A percentile compares a stretch with the other conserved stretches of the same genome.
These are phyloP conservation scores for Sprattus sprattus DNA, from an alignment of 2,113 vertebrate genomes.

Conservation along the genomic window DNA sequence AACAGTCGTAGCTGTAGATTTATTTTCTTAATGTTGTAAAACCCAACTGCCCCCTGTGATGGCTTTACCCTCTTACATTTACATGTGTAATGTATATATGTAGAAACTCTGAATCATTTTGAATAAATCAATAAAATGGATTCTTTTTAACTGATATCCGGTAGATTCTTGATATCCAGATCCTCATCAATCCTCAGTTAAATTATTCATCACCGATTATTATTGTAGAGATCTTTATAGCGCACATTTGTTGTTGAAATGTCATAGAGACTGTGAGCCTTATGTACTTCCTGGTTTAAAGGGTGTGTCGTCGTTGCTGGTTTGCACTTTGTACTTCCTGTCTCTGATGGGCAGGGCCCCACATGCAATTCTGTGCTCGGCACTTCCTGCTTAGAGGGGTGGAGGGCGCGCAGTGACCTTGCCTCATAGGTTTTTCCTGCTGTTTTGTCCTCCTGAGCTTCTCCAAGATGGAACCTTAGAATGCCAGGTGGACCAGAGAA, in stretches of 20 bases:
- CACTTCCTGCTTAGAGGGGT: constrained; percentile 62
- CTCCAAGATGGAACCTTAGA: constrained; percentile 36
- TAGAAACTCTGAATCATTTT: background rate
- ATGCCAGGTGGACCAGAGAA: background rate
- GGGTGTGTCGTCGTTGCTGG: constrained; percentile 56
- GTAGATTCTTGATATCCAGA: background rate
- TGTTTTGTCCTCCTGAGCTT: constrained; percentile 40
- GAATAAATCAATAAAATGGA: background rate
- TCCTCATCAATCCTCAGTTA: background rate
- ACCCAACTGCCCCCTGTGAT: background rate
- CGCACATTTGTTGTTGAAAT: constrained; percentile 29
- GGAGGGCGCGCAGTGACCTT: constrained; percentile 63
- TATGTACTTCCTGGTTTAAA: constrained; percentile 52
- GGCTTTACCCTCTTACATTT: background rate
- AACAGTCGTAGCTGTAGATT: background rate
- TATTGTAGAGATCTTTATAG: background rate
- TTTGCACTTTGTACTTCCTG: constrained; percentile 70
- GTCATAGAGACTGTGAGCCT: constrained; percentile 21
- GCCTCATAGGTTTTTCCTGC: constrained; percentile 49
- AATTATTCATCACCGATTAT: background rate
- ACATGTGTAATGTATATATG: background rate
- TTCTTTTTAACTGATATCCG: background rate
- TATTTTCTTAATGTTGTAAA: background rate
- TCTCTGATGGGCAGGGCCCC: constrained; percentile 63
- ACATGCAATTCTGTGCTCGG: constrained; percentile 51